Base-by-base conservation (phyloP, 2,888 invertebrate genomes). In the Drosophila neotestacea region DNA sequence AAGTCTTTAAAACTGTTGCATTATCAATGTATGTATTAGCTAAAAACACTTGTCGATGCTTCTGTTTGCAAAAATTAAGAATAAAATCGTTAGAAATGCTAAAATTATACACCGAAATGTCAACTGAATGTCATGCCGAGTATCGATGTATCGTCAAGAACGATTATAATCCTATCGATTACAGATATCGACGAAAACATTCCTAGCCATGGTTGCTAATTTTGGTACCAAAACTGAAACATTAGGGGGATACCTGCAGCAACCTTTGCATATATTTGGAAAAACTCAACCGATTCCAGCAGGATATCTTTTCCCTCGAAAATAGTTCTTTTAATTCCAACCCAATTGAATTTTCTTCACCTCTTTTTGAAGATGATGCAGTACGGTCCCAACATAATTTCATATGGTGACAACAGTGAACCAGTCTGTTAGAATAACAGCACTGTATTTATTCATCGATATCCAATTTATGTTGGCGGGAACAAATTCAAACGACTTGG, bases 81-180 rank as follows among this genome's bases (percentile, higher is more conserved):
- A 66, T 68, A 62, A 75, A 81, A 65, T 61, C 66, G 61, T 47
- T 77, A 55, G 58, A 77, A 75, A 77, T 77, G 75, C 77, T 76
- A 77, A 73, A 73, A 65, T 76, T 76, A 77, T 59, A 51, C 64
- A 51, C 73, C 41, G 77, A 83, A 91, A 92, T 90, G 91, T 92
- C 91, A 91, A 86, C 78, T 90, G 92, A 92, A 92, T 91, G 92
- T 92, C 92, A 92, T 70, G 74, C 62, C 62, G 63, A n/a, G 27
- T 60, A 63, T 70, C 79, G 79, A 74, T 79, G 27, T 58, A 60
- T 74, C 70, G 56, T 4, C 42, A 4, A 63, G 13, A 65, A 62
- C 79, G 30, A 74, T 65, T 55, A 13, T 27, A 13, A 3, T 30
- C 4, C 4, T 27, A 68, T 9, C 74, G 69, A 77, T 55, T 11